These are phyloP conservation scores for Ascidia mentula DNA, from an alignment of 23 tunicate species.

Conservation along the genomic window DNA sequence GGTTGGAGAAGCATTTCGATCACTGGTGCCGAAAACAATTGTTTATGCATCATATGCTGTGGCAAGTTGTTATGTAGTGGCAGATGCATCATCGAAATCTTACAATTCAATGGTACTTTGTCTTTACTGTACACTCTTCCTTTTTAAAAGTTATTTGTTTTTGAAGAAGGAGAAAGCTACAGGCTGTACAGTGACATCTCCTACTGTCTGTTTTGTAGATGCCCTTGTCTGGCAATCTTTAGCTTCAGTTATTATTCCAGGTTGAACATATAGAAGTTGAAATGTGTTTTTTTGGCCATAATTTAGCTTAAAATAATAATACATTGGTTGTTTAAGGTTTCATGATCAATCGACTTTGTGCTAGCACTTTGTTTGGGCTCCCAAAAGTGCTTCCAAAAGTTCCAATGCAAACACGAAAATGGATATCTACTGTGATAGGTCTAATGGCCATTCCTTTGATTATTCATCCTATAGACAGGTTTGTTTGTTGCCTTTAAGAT, in stretches of 20 bases:
- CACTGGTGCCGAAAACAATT: slow-evolving; percentile 22
- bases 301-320: too few relatives aligned
- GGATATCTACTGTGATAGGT: slow-evolving; percentile 35
- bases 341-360: slow-evolving; percentile 44
- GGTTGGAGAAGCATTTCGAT: slow-evolving; percentile 54
- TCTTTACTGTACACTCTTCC: background rate
- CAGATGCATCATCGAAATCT: slow-evolving; percentile 40
- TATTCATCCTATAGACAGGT: slow-evolving; percentile 48
- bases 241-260: slow-evolving; percentile 55
- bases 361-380: slow-evolving; percentile 14
- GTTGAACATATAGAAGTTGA: background rate
- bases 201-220: slow-evolving; percentile 17
- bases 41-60: slow-evolving; percentile 32
- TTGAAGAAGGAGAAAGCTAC: background rate
- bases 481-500: too few relatives aligned
- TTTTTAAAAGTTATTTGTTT: background rate
- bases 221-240: slow-evolving; percentile 55
- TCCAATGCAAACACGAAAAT: slow-evolving; percentile 12
- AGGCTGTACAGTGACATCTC: background rate
- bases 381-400: background rate
- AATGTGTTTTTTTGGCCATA: slow-evolving; percentile 14
- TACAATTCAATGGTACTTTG: slow-evolving; percentile 3
- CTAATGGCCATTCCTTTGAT: slow-evolving; percentile 33
- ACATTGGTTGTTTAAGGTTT: too few relatives aligned
- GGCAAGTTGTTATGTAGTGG: slow-evolving; percentile 34